These are phyloP conservation scores for Strix aluco DNA, from an alignment of 2,113 vertebrate species.

Conservation along the genomic window DNA sequence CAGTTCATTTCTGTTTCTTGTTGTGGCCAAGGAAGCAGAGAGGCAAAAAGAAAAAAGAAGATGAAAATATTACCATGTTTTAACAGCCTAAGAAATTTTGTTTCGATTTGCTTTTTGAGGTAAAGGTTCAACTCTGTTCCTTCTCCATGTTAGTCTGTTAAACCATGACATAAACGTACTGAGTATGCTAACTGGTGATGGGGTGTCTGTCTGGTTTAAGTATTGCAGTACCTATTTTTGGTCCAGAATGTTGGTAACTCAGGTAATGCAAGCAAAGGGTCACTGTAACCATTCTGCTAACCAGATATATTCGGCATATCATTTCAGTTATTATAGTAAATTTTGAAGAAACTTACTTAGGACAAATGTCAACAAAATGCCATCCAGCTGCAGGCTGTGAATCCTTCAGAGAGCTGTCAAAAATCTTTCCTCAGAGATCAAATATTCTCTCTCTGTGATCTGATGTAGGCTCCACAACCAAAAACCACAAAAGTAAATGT, in stretches of 20 bases:
- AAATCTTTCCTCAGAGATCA: not conserved
- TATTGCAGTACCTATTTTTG: not conserved
- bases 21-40: not conserved
- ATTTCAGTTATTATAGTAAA: not conserved
- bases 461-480: not conserved
- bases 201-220: not conserved
- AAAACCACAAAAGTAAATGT: not conserved
- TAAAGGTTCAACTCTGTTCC: not conserved
- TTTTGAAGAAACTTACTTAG: not conserved
- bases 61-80: not conserved
- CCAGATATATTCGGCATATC: not conserved
- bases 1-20: not conserved
- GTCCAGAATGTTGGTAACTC: not conserved
- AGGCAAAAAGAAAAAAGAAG: not conserved
- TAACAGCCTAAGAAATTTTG: not conserved
- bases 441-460: not conserved
- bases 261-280: not conserved
- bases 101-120: not conserved
- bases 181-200: not conserved
- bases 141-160: not conserved
- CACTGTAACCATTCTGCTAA: not conserved
- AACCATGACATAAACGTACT: not conserved
- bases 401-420: not conserved
- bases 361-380: not conserved
- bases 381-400: not conserved